These are phyloP conservation scores for Periophthalmus magnuspinnatus DNA, from an alignment of 2,797 vertebrate species.

Conservation along the genomic window DNA sequence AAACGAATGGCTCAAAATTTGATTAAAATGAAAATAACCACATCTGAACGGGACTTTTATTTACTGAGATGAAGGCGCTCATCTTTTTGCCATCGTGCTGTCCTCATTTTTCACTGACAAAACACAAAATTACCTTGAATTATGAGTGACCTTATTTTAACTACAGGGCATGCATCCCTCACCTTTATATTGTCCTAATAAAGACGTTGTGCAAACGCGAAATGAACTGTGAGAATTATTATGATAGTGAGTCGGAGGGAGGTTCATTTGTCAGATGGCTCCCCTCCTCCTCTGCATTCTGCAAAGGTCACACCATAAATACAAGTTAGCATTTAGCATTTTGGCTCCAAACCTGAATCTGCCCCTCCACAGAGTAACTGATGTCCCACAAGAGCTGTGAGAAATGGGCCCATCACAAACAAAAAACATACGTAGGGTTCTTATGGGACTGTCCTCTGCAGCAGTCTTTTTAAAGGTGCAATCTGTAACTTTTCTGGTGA, in stretches of 20 bases:
- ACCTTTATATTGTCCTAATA: neutral
- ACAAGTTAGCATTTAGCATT: neutral
- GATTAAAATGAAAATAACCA: neutral
- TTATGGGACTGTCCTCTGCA: neutral
- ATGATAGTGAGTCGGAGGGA: neutral
- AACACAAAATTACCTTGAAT: neutral
- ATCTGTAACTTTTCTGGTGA: no score
- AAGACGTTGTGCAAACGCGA: neutral
- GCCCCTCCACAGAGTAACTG: no score
- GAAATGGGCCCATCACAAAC: neutral
- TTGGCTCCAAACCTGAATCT: neutral
- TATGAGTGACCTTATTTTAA: neutral
- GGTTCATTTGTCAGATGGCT: neutral
- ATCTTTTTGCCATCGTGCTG: neutral
- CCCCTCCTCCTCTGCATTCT: neutral
- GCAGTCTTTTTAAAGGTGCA: neutral
- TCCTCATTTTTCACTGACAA: neutral
- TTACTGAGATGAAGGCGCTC: no score
- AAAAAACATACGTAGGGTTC: no score
- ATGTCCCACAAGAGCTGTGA: neutral
- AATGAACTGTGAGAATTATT: neutral
- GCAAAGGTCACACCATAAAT: constrained; percentile 10
- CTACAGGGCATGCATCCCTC: neutral
- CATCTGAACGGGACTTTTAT: no score
- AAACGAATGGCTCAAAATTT: no score